Conservation (phyloP, 2,113 vertebrate genomes). For the Psammodynastes pulverulentus region DNA sequence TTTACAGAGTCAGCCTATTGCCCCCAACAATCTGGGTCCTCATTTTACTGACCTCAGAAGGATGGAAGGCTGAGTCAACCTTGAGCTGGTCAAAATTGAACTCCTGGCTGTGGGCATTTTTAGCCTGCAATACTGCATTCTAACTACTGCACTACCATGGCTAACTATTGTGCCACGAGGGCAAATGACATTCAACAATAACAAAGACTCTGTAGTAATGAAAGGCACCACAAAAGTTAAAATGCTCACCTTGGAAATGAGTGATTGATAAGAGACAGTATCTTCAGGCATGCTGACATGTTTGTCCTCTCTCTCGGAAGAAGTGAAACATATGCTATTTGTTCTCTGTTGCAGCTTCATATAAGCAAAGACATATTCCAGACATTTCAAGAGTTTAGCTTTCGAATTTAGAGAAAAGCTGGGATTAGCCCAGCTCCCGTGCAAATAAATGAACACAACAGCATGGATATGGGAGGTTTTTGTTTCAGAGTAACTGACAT, state of each 20-base stretch:
- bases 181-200: background rate
- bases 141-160: background rate
- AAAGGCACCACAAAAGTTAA: background rate
- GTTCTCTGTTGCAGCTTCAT: background rate
- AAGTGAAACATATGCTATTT: background rate
- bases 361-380: background rate
- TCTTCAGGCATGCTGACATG: background rate
- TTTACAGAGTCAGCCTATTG: background rate
- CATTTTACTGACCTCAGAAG: background rate
- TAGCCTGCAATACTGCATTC: background rate
- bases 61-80: background rate
- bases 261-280: background rate
- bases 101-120: background rate
- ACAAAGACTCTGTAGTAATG: background rate
- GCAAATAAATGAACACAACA: background rate
- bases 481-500: background rate
- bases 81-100: background rate
- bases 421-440: background rate
- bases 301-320: background rate
- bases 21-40: background rate
- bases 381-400: background rate
- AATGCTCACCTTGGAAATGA: background rate
- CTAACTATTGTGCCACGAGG: background rate
- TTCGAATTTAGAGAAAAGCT: background rate
- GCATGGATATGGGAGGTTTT: background rate